Evolutionary conservation across 2,797 vertebrate species (phyloP).

Genomic region (Amniataba percoides): DNA sequence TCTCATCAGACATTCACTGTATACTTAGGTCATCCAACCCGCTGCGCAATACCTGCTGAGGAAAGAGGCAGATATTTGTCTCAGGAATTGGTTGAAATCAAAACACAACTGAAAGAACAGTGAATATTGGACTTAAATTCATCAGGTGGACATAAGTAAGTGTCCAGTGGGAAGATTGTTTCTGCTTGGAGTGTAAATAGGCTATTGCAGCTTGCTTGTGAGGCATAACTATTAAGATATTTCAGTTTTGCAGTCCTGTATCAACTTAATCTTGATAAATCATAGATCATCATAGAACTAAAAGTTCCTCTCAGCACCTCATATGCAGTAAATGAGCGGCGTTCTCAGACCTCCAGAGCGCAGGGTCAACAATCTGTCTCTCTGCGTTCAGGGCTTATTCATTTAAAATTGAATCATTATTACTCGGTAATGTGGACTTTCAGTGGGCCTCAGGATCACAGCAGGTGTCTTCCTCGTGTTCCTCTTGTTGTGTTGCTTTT

Average conservation of each 20-base stretch:
- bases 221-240: neutral
- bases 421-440: neutral
- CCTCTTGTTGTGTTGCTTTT: slow-evolving; percentile 8
- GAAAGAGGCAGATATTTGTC: neutral
- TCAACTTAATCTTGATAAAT: neutral
- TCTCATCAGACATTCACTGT: neutral
- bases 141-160: no score
- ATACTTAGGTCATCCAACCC: neutral
- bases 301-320: neutral
- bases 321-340: neutral
- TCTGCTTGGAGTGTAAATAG: neutral
- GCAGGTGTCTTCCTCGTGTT: slow-evolving; percentile 61
- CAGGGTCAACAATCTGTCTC: neutral
- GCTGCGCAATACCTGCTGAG: neutral
- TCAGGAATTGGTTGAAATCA: no score
- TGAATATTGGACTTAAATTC: no score
- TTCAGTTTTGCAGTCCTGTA: neutral
- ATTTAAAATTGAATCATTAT: neutral
- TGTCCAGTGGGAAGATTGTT: neutral
- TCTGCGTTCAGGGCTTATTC: neutral
- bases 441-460: slow-evolving; percentile 12
- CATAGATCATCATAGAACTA: neutral
- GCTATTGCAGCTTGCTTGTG: neutral
- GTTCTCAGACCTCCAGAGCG: neutral
- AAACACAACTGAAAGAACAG: no score